Conservation (phyloP, 2,888 invertebrate species). For the Leptura quadrifasciata region DNA sequence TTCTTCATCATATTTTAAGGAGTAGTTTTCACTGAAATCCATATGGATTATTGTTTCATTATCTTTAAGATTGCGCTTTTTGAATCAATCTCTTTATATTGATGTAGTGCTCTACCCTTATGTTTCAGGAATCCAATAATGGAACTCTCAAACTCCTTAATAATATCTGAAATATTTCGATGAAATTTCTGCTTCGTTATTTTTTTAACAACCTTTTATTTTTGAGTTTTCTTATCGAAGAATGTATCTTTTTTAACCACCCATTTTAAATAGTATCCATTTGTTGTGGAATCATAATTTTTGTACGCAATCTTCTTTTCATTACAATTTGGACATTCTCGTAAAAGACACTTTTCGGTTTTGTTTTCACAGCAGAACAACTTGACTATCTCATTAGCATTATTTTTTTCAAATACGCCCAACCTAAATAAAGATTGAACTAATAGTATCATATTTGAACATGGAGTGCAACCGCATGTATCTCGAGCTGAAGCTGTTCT, state of each 20-base stretch:
- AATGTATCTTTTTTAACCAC: neutral
- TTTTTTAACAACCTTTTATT: neutral
- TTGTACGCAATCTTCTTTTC: neutral
- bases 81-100: constrained; percentile 9
- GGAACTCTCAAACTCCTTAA: constrained; percentile 5
- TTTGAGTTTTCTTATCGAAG: neutral
- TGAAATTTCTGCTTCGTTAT: neutral
- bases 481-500: neutral
- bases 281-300: neutral
- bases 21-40: constrained; percentile 27
- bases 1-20: constrained; percentile 38
- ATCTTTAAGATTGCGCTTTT: constrained; percentile 18
- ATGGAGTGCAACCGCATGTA: neutral
- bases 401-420: neutral
- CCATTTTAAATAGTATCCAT: constrained; percentile 1
- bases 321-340: constrained; percentile 22
- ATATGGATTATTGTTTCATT: constrained; percentile 21
- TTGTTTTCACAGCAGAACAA: neutral
- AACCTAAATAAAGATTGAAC: neutral
- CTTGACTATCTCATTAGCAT: neutral
- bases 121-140: constrained; percentile 8
- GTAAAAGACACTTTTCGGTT: constrained; percentile 20
- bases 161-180: neutral
- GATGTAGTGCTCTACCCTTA: constrained; percentile 1
- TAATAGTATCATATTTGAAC: neutral